Percentiles rank a stretch among this genome's conserved stretches.
Conservation (phyloP, 1,140 invertebrate genomes). For the Drosophila sechellia region DNA sequence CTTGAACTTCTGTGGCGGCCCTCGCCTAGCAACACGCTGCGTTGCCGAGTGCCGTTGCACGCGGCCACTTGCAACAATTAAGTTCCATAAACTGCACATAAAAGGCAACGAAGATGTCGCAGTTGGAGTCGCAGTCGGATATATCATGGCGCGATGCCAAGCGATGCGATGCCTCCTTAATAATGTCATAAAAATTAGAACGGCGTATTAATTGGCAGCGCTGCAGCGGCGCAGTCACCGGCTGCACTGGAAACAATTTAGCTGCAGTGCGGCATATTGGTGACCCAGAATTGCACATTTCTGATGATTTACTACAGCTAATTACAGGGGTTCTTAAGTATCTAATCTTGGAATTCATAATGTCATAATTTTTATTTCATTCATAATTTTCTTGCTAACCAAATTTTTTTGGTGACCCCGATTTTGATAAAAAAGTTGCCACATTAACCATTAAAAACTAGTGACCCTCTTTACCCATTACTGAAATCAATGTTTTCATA, state of each 20-base stretch:
- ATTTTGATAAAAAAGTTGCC: too few species aligned
- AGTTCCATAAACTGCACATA: conserved; percentile 79
- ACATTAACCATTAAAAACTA: not conserved
- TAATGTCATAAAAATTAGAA: conserved; percentile 84
- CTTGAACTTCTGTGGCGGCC: conserved; percentile 37
- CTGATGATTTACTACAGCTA: not conserved
- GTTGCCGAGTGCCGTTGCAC: conserved; percentile 52
- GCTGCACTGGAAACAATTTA: conserved; percentile 15
- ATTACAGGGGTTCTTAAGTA: not conserved
- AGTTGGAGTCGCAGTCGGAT: conserved; percentile 35
- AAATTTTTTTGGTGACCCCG: not conserved
- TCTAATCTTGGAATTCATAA: too few species aligned
- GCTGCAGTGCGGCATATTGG: not conserved
- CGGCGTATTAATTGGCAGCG: conserved; percentile 78
- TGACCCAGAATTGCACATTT: not conserved
- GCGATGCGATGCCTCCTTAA: conserved; percentile 71
- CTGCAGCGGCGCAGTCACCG: conserved; percentile 27
- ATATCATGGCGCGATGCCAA: conserved; percentile 40
- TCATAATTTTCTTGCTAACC: not conserved
- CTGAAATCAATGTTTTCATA: too few species aligned
- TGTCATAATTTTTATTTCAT: too few species aligned
- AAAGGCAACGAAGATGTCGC: conserved; percentile 75
- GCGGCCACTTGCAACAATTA: conserved; percentile 68
- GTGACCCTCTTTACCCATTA: too few species aligned
- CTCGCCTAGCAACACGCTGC: conserved; percentile 46